Conservation (phyloP, 37 sponge, comb jelly and placozoan genomes). For the Oopsacas minuta region DNA sequence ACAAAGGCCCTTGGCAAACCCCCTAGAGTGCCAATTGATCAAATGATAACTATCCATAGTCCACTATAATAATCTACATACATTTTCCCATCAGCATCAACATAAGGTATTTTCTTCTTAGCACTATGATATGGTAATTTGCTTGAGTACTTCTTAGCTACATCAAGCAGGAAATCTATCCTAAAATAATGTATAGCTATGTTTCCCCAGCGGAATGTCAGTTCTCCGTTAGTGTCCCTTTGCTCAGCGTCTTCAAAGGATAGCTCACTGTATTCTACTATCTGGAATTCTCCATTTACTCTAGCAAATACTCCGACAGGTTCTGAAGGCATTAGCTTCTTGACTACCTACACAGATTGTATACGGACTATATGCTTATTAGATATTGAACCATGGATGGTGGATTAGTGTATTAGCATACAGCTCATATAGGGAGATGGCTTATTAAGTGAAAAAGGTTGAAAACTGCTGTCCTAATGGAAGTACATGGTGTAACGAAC, state of each 20-base stretch:
- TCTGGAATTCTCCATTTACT: slow-evolving; percentile 70
- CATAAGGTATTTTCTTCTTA: slow-evolving; percentile 80
- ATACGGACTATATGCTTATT: too few relatives aligned
- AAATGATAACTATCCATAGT: too few relatives aligned
- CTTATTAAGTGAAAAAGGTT: neutral
- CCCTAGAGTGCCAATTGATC: too few relatives aligned
- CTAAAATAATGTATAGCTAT: slow-evolving; percentile 93
- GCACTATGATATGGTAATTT: slow-evolving; percentile 67
- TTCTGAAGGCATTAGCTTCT: slow-evolving; percentile 65
- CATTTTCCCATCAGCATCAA: slow-evolving; percentile 36
- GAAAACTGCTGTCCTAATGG: neutral
- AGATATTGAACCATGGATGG: too few relatives aligned
- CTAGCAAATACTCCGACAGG: slow-evolving; percentile 84
- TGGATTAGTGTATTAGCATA: too few relatives aligned
- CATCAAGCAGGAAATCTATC: slow-evolving; percentile 41
- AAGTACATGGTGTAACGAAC: neutral
- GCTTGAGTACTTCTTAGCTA: neutral
- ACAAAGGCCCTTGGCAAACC: too few relatives aligned
- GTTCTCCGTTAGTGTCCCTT: slow-evolving; percentile 50
- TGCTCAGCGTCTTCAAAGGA: slow-evolving; percentile 56
- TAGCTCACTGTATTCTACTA: slow-evolving; percentile 98
- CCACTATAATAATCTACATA: too few relatives aligned
- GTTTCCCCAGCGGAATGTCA: slow-evolving; percentile 78
- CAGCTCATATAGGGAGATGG: neutral
- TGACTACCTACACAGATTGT: slow-evolving; percentile 84